Base-by-base conservation (phyloP, 2,113 vertebrate species). In the Arenaria interpres region DNA sequence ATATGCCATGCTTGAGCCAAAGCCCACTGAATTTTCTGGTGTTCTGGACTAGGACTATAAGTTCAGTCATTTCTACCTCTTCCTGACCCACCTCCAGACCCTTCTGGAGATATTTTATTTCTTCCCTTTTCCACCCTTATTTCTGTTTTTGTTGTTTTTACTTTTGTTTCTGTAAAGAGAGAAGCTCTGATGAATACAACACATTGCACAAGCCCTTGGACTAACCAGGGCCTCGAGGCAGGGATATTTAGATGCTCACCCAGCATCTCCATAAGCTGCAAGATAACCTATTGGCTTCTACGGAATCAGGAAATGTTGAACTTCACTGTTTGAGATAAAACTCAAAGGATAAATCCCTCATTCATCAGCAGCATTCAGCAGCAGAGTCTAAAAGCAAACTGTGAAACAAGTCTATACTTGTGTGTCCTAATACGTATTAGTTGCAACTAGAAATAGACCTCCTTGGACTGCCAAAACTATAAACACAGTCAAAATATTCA, bases 1-100 rank as follows among this genome's bases (percentile, higher is more conserved):
- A n/a, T 4, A 4, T 9, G 6, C 7, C 64, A 32, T 0, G 1
- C 22, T 57, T 0, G 0, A 85, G 53, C 20, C 57, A 93, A 81
- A 94, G 41, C 21, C 14, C 17, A 54, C 5, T 16, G 27, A 60
- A 39, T 45, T 64, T 80, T 88, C 74, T 5, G 2, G 7, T 71
- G 18, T 77, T 63, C 63, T 67, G 25, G 43, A 48, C 45, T 43
- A 28, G 1, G 5, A 7, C 57, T 63, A 0, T 10, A 87, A 56
- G 6, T 39, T 77, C 73, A 41, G 9, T 32, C 1, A 3, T 14
- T 18, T 69, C 43, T 56, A 27, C 22, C n/a, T 64, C 53, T 46
- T 90, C 62, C 53, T 51, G 37, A 85, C 20, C 10, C 25, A 67
- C n/a, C n/a, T n/a, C n/a, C 12, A 23, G 16, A 30, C 4, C 19